These are phyloP conservation scores for Rattus norvegicus DNA, from an alignment of 2,113 vertebrate species.

Conservation along the genomic window DNA sequence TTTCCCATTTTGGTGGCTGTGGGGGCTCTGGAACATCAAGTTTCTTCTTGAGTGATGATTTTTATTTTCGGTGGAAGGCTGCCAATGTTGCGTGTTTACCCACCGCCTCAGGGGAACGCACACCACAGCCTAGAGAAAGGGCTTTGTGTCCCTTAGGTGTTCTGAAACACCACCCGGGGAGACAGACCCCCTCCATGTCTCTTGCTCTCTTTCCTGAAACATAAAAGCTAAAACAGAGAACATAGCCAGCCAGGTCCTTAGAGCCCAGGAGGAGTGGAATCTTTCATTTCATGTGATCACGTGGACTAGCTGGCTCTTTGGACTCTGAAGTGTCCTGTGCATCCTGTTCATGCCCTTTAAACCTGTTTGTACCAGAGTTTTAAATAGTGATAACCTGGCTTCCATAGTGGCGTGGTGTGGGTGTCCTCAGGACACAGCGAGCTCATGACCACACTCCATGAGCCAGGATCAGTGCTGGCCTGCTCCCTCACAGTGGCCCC, in stretches of 20 bases:
- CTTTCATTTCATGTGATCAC: not conserved
- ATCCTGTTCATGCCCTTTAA: not conserved
- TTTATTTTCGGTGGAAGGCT: not conserved
- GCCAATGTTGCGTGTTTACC: not conserved
- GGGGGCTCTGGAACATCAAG: not conserved
- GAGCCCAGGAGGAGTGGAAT: not conserved
- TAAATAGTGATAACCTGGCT: not conserved
- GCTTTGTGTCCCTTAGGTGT: not conserved
- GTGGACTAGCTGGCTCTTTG: not conserved
- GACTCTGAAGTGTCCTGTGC: not conserved
- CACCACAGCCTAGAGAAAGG: not conserved
- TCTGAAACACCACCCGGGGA: not conserved
- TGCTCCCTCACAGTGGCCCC: not conserved
- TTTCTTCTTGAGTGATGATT: not conserved
- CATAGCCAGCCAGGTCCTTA: not conserved
- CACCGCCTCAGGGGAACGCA: not conserved
- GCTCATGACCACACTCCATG: not conserved
- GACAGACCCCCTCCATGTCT: not conserved
- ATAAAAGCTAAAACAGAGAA: not conserved
- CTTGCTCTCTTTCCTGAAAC: conserved; percentile 27
- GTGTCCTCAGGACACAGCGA: not conserved
- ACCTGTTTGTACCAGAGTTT: not conserved
- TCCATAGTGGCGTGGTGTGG: not conserved
- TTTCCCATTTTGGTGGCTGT: not conserved
- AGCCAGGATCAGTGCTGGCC: not conserved